These are phyloP conservation scores for Catharus bicknelli DNA, from an alignment of 2,113 vertebrate species.

Conservation along the genomic window DNA sequence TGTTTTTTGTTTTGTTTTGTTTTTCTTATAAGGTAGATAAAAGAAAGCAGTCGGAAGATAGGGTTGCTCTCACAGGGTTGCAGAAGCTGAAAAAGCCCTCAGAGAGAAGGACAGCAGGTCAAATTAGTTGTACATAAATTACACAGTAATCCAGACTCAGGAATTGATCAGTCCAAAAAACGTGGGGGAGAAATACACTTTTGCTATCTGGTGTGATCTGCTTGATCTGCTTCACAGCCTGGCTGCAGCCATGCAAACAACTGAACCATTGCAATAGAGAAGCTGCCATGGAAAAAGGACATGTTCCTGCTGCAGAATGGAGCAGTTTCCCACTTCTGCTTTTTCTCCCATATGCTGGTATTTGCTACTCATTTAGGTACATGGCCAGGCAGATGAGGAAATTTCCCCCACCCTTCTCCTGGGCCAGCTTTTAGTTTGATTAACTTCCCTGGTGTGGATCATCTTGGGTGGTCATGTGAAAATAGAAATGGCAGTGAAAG, in stretches of 20 bases:
- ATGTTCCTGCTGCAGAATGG: background rate
- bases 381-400: background rate
- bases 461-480: background rate
- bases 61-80: background rate
- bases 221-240: background rate
- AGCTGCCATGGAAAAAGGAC: background rate
- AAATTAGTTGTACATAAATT: background rate
- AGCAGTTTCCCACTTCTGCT: background rate
- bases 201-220: accelerated
- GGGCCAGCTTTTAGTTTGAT: background rate
- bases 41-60: background rate
- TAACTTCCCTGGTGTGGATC: background rate
- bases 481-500: background rate
- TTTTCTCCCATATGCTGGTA: background rate
- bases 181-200: background rate
- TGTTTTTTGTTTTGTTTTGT: background rate
- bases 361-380: background rate
- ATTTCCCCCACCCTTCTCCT: background rate
- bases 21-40: background rate
- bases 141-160: background rate
- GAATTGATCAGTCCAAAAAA: background rate
- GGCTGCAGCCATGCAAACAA: accelerated
- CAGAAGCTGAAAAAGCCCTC: background rate
- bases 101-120: background rate
- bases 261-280: background rate